phyloP scores from a whole-genome alignment of 2,888 invertebrate species.

The Agrochola lota region DNA sequence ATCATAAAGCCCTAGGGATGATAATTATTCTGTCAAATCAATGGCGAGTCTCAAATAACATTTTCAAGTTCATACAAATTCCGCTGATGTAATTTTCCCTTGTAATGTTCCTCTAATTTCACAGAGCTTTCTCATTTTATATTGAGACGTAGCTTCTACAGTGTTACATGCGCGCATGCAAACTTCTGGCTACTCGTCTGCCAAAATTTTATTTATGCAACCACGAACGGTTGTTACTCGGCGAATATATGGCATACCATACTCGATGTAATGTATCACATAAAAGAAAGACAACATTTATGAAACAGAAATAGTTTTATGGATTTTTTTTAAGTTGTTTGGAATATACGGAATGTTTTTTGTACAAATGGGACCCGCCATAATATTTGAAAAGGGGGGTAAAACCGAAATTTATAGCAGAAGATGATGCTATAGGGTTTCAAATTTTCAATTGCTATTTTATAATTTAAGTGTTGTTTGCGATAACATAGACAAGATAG shows the following conservation, averaged over 20 bases:
- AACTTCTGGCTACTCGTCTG: slow-evolving; percentile 25
- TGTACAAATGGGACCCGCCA: neutral
- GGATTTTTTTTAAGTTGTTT: slow-evolving; percentile 26
- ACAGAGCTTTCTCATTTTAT: slow-evolving; percentile 38
- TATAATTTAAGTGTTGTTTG: neutral
- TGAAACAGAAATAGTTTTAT: slow-evolving; percentile 36
- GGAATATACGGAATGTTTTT: slow-evolving; percentile 17
- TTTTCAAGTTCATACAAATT: slow-evolving; percentile 3
- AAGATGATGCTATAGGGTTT: neutral
- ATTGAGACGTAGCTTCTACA: slow-evolving; percentile 11
- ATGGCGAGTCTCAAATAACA: slow-evolving; percentile 12
- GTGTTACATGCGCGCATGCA: slow-evolving; percentile 33
- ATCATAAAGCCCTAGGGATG: neutral
- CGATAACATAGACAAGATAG: slow-evolving; percentile 5
- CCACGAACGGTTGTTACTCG: slow-evolving; percentile 15
- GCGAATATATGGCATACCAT: slow-evolving; percentile 30
- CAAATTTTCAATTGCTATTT: neutral
- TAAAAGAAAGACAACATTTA: slow-evolving; percentile 27
- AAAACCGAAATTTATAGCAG: neutral
- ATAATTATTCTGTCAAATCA: neutral
- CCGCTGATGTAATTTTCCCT: slow-evolving; percentile 11
- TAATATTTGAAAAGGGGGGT: neutral
- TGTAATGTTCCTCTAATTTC: slow-evolving; percentile 32
- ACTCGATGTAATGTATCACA: slow-evolving; percentile 20
- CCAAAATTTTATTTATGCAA: slow-evolving; percentile 45